These are phyloP conservation scores for Sebastes fasciatus DNA, from an alignment of 2,113 vertebrate genomes.

Conservation along the genomic window DNA sequence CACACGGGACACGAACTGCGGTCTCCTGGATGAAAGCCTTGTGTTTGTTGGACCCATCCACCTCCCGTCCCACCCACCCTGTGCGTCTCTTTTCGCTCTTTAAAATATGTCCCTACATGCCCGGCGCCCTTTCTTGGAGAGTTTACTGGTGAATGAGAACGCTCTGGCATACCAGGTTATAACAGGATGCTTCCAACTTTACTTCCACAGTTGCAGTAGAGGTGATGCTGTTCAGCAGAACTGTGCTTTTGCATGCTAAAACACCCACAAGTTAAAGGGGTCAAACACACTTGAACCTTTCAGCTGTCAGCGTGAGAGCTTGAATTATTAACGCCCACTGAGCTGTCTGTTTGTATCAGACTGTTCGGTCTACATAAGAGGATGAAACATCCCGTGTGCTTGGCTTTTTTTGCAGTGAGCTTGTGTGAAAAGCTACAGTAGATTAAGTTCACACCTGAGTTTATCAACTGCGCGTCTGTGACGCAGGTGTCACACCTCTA, in stretches of 20 bases:
- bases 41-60: too few relatives aligned
- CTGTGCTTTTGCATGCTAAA: conserved; percentile 33
- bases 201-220: neutral
- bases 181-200: neutral
- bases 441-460: conserved; percentile 29
- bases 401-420: conserved; percentile 8
- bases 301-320: conserved; percentile 48
- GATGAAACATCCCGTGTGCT: neutral
- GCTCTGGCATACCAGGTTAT: too few relatives aligned
- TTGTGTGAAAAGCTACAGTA: conserved; percentile 29
- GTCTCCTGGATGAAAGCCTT: too few relatives aligned
- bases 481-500: conserved; percentile 8
- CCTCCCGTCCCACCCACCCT: too few relatives aligned
- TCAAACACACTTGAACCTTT: conserved; percentile 53
- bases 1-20: too few relatives aligned
- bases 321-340: conserved; percentile 59
- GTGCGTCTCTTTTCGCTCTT: too few relatives aligned
- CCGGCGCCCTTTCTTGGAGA: too few relatives aligned
- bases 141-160: too few relatives aligned
- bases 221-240: neutral
- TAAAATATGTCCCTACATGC: too few relatives aligned
- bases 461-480: neutral
- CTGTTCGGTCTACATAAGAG: neutral
- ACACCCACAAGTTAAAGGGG: conserved; percentile 45
- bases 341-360: conserved; percentile 54